Base-by-base conservation (phyloP, 2,888 invertebrate genomes). In the Lingula anatina region DNA sequence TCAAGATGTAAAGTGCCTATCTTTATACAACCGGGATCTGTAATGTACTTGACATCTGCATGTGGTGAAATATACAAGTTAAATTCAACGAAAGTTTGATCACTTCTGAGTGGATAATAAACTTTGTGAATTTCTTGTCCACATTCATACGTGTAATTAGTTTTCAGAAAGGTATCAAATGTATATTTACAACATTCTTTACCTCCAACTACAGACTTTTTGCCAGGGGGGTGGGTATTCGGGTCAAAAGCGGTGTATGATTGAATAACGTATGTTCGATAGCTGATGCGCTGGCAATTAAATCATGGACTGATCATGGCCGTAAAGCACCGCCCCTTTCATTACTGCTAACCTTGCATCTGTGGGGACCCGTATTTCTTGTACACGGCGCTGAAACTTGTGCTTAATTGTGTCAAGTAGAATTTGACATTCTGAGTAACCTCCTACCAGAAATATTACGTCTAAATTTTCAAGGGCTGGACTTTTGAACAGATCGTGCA, bases 251-350 rank as follows among this genome's bases (percentile, higher is more conserved):
- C 47, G 5, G 39, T 45, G 5, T 49, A 44, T 9, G 37, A 40
- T 28, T 49, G 41, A 3, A 57, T 45, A 1, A 55, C 58, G 35
- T 59, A 59, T 15, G 59, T 54, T n/a, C 39, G 46, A 1, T 54
- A 50, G 3, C 47, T 44, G 21, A 49, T 49, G 15, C 59, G 47
- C 9, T 50, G 49, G 12, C 46, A n/a, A n/a, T n/a, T n/a, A 42
- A 24, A 59, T 56, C 1, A 49, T 42, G 25, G 49, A 25, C 36
- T 52, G 46, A 20, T 52, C 38, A n/a, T 53, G 50, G n/a, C 59
- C 59, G 43, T 51, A 56, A 37, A 56, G 50, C 9, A 59, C 59
- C 4, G 59, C 59, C 23, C 59, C 55, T 45, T 53, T 53, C 12
- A 56, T 18, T 2, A 56, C 46, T 5, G 53, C 56, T 21, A 47